A percentile compares a stretch with the other conserved stretches of the same genome.
Evolutionary conservation across 2,113 vertebrate genomes (phyloP).

Genomic region (Ptilonorhynchus violaceus): DNA sequence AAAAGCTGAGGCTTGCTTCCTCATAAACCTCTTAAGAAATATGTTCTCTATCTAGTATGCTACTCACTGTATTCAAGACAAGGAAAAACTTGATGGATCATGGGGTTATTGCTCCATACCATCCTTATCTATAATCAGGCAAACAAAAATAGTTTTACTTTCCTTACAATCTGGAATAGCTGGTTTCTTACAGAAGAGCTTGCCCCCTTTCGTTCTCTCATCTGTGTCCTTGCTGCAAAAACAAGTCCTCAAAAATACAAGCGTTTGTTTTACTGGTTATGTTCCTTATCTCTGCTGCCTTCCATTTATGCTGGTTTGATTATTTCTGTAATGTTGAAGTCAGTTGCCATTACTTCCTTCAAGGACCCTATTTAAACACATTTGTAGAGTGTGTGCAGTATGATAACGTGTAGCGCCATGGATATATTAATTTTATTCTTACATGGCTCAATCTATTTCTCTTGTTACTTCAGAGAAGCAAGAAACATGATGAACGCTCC

Average conservation of each 20-base stretch:
- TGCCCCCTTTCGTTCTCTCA: not conserved
- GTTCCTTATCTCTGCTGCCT: not conserved
- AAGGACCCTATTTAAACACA: not conserved
- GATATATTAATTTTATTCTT: conserved; percentile 3
- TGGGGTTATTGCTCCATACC: not conserved
- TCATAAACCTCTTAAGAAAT: not conserved
- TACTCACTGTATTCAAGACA: not conserved
- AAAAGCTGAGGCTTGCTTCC: not conserved
- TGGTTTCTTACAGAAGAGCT: not conserved
- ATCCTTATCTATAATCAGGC: not conserved
- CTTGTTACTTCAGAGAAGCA: not conserved
- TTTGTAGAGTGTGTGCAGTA: not conserved
- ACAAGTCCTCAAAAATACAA: not conserved
- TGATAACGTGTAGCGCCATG: fast-evolving
- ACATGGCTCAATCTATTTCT: not conserved
- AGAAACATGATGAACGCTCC: not conserved
- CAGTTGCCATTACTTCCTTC: not conserved
- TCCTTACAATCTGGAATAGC: not conserved
- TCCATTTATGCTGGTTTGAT: not conserved
- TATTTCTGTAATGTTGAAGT: not conserved
- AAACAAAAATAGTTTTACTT: not conserved
- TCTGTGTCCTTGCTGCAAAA: not conserved
- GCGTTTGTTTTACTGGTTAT: not conserved
- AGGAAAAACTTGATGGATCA: not conserved
- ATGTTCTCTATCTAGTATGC: not conserved